These are phyloP conservation scores for Hydropsyche tenuis DNA, from an alignment of 1,140 invertebrate species.

Conservation along the genomic window DNA sequence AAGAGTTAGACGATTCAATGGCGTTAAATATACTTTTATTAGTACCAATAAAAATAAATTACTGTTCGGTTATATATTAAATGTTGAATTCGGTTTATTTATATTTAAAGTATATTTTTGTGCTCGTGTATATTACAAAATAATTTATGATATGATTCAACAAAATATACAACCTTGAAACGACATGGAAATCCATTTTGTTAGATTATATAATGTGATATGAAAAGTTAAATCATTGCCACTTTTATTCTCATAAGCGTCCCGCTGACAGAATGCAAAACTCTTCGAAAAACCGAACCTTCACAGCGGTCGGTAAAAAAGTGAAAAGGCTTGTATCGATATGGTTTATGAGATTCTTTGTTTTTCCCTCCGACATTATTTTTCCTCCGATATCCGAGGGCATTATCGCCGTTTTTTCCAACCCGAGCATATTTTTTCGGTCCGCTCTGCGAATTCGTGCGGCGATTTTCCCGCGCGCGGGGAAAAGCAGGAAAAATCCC, in stretches of 20 bases:
- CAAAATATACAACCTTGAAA: too few relatives aligned
- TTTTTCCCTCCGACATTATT: background rate
- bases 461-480: background rate
- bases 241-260: background rate
- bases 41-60: too few relatives aligned
- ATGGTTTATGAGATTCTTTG: slow-evolving; percentile 45
- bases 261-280: slow-evolving; percentile 34
- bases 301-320: slow-evolving; percentile 36
- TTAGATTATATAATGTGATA: background rate
- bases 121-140: too few relatives aligned
- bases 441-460: background rate
- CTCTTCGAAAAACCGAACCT: slow-evolving; percentile 33
- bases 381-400: background rate
- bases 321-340: slow-evolving; percentile 47
- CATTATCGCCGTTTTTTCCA: slow-evolving; percentile 24
- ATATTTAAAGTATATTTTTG: too few relatives aligned
- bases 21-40: too few relatives aligned
- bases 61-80: too few relatives aligned
- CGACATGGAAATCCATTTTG: slow-evolving; percentile 16
- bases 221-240: too few relatives aligned
- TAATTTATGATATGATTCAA: too few relatives aligned
- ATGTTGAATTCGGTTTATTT: too few relatives aligned
- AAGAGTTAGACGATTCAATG: too few relatives aligned
- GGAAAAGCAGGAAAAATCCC: background rate
- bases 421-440: slow-evolving; percentile 11